Evolutionary conservation across 2,797 vertebrate genomes (phyloP).

Genomic region (Tympanoctomys barrerae): DNA sequence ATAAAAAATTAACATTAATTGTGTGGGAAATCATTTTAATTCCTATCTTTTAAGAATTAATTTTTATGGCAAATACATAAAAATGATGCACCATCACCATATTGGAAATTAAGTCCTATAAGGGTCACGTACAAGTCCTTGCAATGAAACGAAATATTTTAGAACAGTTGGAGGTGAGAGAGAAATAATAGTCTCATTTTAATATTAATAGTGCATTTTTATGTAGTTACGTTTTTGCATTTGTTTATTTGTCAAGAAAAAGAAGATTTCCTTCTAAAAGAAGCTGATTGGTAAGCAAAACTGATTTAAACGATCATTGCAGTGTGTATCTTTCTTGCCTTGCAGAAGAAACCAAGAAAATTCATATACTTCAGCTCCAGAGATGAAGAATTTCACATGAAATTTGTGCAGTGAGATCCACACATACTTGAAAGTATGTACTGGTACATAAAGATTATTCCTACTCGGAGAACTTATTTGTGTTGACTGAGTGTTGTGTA

Average conservation of each 20-base stretch:
- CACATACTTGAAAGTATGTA: background rate
- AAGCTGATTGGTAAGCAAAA: conserved; percentile 24
- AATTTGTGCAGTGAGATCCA: background rate
- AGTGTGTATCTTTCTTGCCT: background rate
- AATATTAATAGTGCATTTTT: background rate
- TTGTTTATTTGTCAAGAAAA: conserved; percentile 5
- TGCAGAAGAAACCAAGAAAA: conserved; percentile 7
- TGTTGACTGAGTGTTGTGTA: background rate
- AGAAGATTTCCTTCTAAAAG: background rate
- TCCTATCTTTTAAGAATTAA: background rate
- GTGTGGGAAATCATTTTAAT: background rate
- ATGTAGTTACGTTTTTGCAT: background rate
- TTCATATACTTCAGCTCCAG: background rate
- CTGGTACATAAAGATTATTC: background rate
- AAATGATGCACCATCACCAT: background rate
- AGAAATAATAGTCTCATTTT: background rate
- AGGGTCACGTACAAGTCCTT: background rate
- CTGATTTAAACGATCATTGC: background rate
- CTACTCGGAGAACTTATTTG: background rate
- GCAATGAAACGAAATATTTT: background rate
- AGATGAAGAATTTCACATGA: background rate
- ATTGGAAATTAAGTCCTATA: background rate
- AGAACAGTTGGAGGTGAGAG: background rate
- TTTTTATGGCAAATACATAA: background rate
- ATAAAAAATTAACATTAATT: background rate